Conservation (phyloP, 2,113 vertebrate species). For the Mustelus asterias region DNA sequence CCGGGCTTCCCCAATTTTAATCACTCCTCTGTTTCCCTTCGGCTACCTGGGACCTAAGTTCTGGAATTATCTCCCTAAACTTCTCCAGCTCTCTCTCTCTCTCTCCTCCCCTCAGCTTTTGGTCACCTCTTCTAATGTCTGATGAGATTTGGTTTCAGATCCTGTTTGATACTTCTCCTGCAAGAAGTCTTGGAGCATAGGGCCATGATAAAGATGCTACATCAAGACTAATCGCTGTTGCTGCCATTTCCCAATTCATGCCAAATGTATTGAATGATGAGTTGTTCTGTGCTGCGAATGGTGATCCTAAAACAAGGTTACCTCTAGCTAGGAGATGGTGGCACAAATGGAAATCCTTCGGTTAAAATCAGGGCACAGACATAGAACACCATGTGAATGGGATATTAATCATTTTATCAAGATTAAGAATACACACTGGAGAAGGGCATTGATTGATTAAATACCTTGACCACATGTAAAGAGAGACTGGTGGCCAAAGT, state of each 20-base stretch:
- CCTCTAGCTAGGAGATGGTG: not conserved
- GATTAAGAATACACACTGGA: too few relatives aligned
- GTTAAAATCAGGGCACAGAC: not conserved
- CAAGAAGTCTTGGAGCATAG: too few relatives aligned
- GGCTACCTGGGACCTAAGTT: not conserved
- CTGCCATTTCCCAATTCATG: not conserved
- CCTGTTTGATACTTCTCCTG: too few relatives aligned
- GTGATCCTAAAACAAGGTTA: not conserved
- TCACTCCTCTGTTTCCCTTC: not conserved
- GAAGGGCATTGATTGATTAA: too few relatives aligned
- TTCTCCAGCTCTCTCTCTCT: too few relatives aligned
- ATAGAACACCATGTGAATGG: too few relatives aligned
- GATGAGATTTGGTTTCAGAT: not conserved
- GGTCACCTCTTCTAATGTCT: not conserved
- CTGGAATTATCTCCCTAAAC: not conserved
- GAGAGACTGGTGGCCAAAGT: too few relatives aligned
- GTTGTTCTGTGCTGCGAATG: not conserved
- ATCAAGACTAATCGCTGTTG: not conserved
- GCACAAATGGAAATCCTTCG: too few relatives aligned
- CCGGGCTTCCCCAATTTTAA: not conserved
- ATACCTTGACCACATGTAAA: too few relatives aligned
- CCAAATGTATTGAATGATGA: not conserved
- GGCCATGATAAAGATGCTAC: not conserved
- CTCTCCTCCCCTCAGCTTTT: too few relatives aligned
- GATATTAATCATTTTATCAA: too few relatives aligned